These are phyloP conservation scores for Desmodus rotundus DNA, from an alignment of 2,113 vertebrate genomes.

Conservation along the genomic window DNA sequence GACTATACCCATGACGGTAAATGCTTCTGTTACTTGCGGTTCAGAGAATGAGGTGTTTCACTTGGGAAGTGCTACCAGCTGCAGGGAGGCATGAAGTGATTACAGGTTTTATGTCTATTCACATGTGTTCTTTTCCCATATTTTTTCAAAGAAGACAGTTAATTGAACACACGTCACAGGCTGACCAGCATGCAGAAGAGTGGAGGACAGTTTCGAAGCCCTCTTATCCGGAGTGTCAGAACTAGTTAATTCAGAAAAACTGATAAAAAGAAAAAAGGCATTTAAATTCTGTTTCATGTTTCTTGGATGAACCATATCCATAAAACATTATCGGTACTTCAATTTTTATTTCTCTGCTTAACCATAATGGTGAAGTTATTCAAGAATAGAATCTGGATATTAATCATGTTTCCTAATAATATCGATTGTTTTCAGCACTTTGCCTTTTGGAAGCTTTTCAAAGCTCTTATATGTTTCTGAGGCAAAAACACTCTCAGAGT, in stretches of 20 bases:
- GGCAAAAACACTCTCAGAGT: background rate
- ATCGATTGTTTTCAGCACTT: background rate
- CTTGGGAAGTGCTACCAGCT: background rate
- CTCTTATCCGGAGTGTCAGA: background rate
- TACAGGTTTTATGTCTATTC: background rate
- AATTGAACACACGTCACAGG: background rate
- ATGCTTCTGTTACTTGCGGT: background rate
- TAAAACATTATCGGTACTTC: background rate
- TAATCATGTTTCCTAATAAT: background rate
- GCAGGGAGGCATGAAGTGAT: background rate
- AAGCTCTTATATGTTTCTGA: background rate
- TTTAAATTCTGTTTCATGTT: background rate
- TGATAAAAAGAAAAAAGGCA: background rate
- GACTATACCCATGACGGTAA: background rate
- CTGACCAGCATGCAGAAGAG: background rate
- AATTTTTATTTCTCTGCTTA: background rate
- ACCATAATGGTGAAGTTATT: background rate
- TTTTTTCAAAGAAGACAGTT: background rate
- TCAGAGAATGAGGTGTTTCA: background rate
- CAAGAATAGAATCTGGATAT: background rate
- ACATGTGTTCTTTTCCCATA: background rate
- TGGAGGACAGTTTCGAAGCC: background rate
- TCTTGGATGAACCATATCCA: background rate
- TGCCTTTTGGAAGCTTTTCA: background rate
- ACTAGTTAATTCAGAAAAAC: background rate